A percentile compares a stretch with the other conserved stretches of the same genome.
These are phyloP conservation scores for Ginglymostoma cirratum DNA, from an alignment of 2,113 vertebrate species.

Conservation along the genomic window DNA sequence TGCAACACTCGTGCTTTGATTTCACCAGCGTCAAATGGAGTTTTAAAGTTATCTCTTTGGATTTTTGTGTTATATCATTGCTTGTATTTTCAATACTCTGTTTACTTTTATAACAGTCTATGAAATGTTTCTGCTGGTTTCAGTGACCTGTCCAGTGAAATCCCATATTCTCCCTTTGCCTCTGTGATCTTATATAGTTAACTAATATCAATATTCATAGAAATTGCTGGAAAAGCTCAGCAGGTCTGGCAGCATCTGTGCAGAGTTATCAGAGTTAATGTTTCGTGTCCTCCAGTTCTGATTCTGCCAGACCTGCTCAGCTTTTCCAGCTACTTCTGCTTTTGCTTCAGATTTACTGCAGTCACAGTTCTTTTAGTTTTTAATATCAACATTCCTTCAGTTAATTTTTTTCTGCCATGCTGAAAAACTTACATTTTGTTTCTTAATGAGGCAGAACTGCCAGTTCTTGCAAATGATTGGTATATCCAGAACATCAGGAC, in stretches of 20 bases:
- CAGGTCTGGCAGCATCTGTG: too few species aligned
- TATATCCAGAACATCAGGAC: neutral
- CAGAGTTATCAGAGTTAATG: too few species aligned
- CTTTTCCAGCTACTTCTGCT: too few species aligned
- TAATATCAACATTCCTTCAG: too few species aligned
- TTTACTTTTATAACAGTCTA: neutral
- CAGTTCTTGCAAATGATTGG: neutral
- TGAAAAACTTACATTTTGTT: neutral
- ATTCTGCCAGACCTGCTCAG: too few species aligned
- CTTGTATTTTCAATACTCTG: neutral
- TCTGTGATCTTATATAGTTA: neutral
- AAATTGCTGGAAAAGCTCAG: too few species aligned
- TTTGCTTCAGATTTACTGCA: too few species aligned
- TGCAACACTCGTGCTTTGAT: neutral
- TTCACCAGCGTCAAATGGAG: neutral
- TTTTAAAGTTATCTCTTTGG: neutral
- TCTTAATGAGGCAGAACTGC: neutral
- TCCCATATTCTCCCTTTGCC: neutral
- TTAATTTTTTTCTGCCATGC: too few species aligned
- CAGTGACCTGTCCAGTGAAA: neutral
- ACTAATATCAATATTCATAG: too few species aligned
- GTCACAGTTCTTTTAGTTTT: too few species aligned
- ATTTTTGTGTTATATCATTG: neutral
- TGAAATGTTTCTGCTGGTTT: neutral
- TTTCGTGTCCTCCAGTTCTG: too few species aligned